Percentiles rank a stretch among this genome's conserved stretches.
Evolutionary conservation across 2,113 vertebrate genomes (phyloP).

Genomic region (Nansenia antarctica): DNA sequence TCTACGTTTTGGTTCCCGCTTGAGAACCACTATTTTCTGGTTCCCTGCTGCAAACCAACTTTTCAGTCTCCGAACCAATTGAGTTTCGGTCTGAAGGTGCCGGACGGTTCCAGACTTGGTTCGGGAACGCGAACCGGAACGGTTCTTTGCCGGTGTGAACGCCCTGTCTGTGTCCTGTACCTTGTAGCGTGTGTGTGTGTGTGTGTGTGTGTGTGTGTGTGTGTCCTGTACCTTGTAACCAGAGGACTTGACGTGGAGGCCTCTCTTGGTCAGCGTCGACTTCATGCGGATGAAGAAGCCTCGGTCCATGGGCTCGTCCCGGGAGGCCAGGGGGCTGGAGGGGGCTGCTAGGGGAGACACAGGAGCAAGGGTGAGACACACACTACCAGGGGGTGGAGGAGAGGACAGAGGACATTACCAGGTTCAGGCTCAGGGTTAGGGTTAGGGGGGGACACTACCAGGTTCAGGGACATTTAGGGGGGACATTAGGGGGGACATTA

Average conservation of each 20-base stretch:
- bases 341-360: slow-evolving; percentile 64
- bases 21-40: too few species aligned
- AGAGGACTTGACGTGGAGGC: slow-evolving; percentile 88
- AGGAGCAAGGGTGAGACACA: background rate
- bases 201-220: too few species aligned
- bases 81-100: too few species aligned
- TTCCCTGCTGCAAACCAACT: too few species aligned
- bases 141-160: too few species aligned
- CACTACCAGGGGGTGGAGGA: background rate
- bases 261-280: slow-evolving; percentile 88
- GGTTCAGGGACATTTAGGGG: too few species aligned
- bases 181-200: background rate
- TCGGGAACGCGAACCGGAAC: too few species aligned
- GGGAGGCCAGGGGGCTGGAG: slow-evolving; percentile 56
- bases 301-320: slow-evolving; percentile 70
- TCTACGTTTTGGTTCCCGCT: too few species aligned
- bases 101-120: too few species aligned
- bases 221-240: slow-evolving; percentile 95
- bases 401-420: slow-evolving; percentile 69
- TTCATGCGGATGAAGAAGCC: slow-evolving; percentile 91
- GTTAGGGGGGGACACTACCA: slow-evolving; percentile 80
- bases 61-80: too few species aligned
- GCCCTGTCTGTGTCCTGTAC: too few species aligned
- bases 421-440: slow-evolving; percentile 81
- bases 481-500: too few species aligned